Base-by-base conservation (phyloP, 2,797 vertebrate genomes). In the Tachyglossus aculeatus region DNA sequence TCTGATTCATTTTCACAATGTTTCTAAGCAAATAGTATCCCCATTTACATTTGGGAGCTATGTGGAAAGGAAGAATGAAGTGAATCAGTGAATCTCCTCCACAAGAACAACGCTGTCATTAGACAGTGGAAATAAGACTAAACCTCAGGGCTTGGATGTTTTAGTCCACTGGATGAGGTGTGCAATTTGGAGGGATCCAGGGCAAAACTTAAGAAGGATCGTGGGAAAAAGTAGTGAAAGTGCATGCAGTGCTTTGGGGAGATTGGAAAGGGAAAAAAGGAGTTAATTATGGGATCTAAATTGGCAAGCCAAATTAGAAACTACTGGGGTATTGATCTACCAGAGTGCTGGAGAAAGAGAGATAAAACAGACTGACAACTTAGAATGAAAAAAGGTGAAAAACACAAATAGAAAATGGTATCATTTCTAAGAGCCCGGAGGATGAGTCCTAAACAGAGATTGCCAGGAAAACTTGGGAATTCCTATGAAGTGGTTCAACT, bases 341-440 rank as follows among this genome's bases (percentile, higher is more conserved):
- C 19, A 53, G 41, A 74, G 50, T 66, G 2, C 7, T 60, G 13
- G 59, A 25, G 65, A 72, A 59, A 77, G 1, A 11, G 43, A 66
- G 50, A 41, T 7, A 41, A 53, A 21, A 64, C 27, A 38, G 19
- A 39, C 33, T 39, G 22, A 55, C 24, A 24, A 3, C 32, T 29
- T 54, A 13, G 3, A 32, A 0, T 25, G 37, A 43, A 54, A 44
- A 37, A 57, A 5, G 52, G 37, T 39, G 61, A 27, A 19, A 38
- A 41, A 1, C 9, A 19, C 22, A 14, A 65, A 4, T 6, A 4
- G 19, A 11, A 12, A 7, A 5, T 18, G 33, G 32, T 27, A 33
- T 4, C 27, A 31, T 15, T 10, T 38, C 3, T 7, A 19, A 33
- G 13, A 34, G 31, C 22, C n/a, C 13, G 51, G 19, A 32, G 25